phyloP scores from a whole-genome alignment of 2,797 vertebrate species.

The Tamandua tetradactyla region DNA sequence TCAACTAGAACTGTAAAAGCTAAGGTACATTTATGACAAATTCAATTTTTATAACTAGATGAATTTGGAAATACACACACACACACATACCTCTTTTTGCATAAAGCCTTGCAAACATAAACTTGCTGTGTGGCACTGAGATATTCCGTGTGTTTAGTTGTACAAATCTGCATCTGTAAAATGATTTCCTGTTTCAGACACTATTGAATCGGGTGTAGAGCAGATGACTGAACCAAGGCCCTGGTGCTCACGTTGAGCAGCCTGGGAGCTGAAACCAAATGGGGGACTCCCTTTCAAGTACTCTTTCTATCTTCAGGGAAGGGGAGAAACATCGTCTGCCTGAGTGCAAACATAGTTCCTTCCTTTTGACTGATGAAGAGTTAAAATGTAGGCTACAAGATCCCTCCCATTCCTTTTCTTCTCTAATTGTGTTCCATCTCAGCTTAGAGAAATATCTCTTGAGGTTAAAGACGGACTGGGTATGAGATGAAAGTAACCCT shows the following conservation, averaged over 20 bases:
- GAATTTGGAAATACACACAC: not conserved
- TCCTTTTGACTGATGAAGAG: not conserved
- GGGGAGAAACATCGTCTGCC: not conserved
- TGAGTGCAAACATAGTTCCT: not conserved
- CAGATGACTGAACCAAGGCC: not conserved
- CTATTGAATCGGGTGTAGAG: not conserved
- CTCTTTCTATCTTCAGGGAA: not conserved
- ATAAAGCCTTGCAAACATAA: not conserved
- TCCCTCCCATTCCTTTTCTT: not conserved
- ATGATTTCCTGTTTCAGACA: not conserved
- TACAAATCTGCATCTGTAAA: not conserved
- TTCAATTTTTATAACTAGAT: not conserved
- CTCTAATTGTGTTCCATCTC: not conserved
- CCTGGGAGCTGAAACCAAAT: not conserved
- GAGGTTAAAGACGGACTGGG: not conserved
- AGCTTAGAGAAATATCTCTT: not conserved
- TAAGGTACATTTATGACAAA: conserved; percentile 3
- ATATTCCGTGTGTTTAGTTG: not conserved
- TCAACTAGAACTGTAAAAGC: conserved; percentile 63
- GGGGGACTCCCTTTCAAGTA: not conserved
- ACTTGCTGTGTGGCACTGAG: not conserved
- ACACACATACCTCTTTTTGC: not conserved
- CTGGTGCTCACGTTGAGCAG: not conserved
- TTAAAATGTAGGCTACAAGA: not conserved
- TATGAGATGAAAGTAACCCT: not conserved